Base-by-base conservation (phyloP, 2,888 invertebrate species). In the Ganaspis brasiliensis region DNA sequence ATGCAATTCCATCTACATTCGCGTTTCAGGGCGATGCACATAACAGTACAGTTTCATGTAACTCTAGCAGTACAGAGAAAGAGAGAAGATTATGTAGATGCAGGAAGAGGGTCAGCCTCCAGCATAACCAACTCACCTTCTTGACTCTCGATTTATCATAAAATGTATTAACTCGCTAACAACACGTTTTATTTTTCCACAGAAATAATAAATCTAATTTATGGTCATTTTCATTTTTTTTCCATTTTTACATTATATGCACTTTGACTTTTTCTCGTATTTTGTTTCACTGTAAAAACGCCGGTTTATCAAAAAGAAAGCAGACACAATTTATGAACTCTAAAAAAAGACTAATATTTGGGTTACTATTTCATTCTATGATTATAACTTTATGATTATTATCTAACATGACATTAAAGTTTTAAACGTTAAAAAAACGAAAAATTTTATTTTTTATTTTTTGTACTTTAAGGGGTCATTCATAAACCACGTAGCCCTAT, bases 1-100 rank as follows among this genome's bases (percentile, higher is more conserved):
- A 80, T 75, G 79, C 80, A 81, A 82, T 82, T 67, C 77, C 80
- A 80, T 79, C 80, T 80, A 73, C 80, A 76, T 81, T 80, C 57
- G 81, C 74, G 73, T 72, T 40, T 74, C 72, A 74, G 45, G 57
- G 52, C 40, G 63, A 56, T 77, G 70, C 21, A 74, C 35, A 55
- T 75, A 67, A 24, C 49, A 10, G 63, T 26, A 63, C 12, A 70
- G 55, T 57, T 45, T 26, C 40, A 71, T 75, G 26, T 70, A 72
- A 40, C 45, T 16, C 40, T n/a, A 45, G 24, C 21, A 61, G n/a
- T n/a, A n/a, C n/a, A n/a, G 61, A 45, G 40, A 72, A 71, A 45
- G 56, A 19, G 35, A 72, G n/a, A 16, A 72, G 71, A 74, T 63
- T 40, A 26, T 49, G 26, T 21, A 56, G 72, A 72, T 37, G 56